Base-by-base conservation (phyloP, 2,797 vertebrate species). In the Aselliscus stoliczkanus region DNA sequence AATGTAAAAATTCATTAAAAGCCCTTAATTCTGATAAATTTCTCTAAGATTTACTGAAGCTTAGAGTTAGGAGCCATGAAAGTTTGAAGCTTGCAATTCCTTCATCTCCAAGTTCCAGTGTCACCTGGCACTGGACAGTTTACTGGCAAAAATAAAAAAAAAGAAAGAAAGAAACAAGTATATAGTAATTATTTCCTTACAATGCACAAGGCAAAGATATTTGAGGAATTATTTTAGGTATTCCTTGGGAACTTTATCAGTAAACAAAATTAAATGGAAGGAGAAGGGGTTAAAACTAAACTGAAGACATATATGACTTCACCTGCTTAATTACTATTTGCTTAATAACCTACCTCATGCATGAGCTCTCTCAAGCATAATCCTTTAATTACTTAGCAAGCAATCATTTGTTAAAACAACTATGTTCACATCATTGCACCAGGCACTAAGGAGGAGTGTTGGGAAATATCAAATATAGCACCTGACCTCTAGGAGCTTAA, bases 361-460 rank as follows among this genome's bases (percentile, higher is more conserved):
- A 58, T 65, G 67, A 89, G 47, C 14, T 91, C 23, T 93, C 65
- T 77, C 67, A 91, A 80, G 31, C 27, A 91, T 83, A 94, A 96
- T 95, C 50, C 75, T 21, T 89, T 94, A 89, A 94, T 91, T 90
- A 91, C 69, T 90, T 92, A 62, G 42, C 81, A 96, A 95, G 70
- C 56, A 82, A 37, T 77, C 50, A 83, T 77, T 91, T 96, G 80
- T 94, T 89, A 86, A 93, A 94, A 88, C 17, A 79, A 56, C 67
- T 83, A 31, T 89, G 37, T n/a, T 67, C 64, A 87, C 18, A 81
- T 15, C 60, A 76, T 54, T 94, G 34, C 15, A 72, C 10, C 70
- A 76, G 29, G 50, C 39, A n/a, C 56, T 93, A 56, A 73, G 31
- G 17, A 88, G 9, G 25, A 81, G 44, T 54, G 9, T 25, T 76